These are phyloP conservation scores for Tetragnatha versicolor DNA, from an alignment of 1,140 invertebrate species.

Conservation along the genomic window DNA sequence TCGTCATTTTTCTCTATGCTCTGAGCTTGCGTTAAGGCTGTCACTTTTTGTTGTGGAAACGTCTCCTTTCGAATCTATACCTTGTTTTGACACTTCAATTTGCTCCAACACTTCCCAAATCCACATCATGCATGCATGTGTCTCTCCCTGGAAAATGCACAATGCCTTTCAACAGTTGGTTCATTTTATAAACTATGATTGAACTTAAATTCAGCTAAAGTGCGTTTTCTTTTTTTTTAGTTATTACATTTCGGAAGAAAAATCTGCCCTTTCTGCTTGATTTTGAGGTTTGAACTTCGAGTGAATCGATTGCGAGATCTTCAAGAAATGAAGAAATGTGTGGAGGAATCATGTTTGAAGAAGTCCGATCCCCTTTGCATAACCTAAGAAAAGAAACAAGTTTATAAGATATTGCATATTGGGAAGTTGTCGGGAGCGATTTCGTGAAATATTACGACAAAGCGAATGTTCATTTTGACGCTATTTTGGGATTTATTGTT, in stretches of 20 bases:
- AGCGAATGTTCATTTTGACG: too few species aligned
- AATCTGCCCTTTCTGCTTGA: not conserved
- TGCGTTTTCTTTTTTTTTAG: not conserved
- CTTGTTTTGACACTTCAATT: conserved; percentile 56
- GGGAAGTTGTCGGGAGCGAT: not conserved
- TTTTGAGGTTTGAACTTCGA: conserved; percentile 7
- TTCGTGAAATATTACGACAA: not conserved
- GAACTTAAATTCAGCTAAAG: conserved; percentile 36
- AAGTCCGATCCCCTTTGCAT: too few species aligned
- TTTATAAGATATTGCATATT: conserved; percentile 9
- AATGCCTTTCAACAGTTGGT: conserved; percentile 13
- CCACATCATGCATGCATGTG: conserved; percentile 37
- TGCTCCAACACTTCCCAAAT: conserved; percentile 43
- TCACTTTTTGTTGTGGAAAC: conserved; percentile 42
- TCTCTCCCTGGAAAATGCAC: conserved; percentile 5
- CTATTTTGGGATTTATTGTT: not conserved
- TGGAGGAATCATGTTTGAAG: not conserved
- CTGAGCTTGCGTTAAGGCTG: conserved; percentile 30
- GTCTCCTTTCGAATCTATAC: conserved; percentile 36
- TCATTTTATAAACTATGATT: conserved; percentile 37
- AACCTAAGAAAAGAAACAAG: too few species aligned
- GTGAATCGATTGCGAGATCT: not conserved
- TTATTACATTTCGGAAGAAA: not conserved
- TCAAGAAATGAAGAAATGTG: not conserved
- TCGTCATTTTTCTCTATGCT: conserved; percentile 4